Percentiles rank a stretch among this genome's conserved stretches.
These are phyloP conservation scores for Choristoneura fumiferana DNA, from an alignment of 1,140 invertebrate species.

Conservation along the genomic window DNA sequence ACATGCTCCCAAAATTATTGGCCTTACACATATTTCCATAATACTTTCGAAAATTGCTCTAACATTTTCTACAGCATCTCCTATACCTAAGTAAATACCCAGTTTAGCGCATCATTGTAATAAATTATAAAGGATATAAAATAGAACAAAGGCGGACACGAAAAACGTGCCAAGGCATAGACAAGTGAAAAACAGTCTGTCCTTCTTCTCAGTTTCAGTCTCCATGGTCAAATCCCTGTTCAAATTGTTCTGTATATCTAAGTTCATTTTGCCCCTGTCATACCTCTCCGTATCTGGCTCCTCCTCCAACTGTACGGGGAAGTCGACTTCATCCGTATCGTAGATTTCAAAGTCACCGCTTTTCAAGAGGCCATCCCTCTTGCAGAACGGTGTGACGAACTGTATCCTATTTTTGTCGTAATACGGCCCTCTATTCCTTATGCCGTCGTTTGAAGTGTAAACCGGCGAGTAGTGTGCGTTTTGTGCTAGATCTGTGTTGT, in stretches of 20 bases:
- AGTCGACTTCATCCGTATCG: slow-evolving; percentile 68
- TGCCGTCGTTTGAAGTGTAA: slow-evolving; percentile 38
- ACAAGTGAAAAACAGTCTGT: slow-evolving; percentile 64
- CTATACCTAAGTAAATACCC: slow-evolving; percentile 3
- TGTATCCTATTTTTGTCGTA: slow-evolving; percentile 61
- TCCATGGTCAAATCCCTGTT: slow-evolving; percentile 45
- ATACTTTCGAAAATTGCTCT: slow-evolving; percentile 7
- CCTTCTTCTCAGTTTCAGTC: slow-evolving; percentile 45
- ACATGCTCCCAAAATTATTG: no score
- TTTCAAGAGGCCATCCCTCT: slow-evolving; percentile 46
- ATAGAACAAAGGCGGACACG: slow-evolving; percentile 83
- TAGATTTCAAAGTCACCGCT: slow-evolving; percentile 64
- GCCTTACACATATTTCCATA: neutral
- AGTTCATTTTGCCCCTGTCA: slow-evolving; percentile 70
- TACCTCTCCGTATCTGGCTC: slow-evolving; percentile 45
- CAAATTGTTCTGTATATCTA: slow-evolving; percentile 69
- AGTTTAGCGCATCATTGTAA: slow-evolving; percentile 2
- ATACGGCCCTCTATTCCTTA: slow-evolving; percentile 56
- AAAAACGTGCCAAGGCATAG: slow-evolving; percentile 80
- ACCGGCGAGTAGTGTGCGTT: slow-evolving; percentile 49
- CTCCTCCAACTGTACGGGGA: slow-evolving; percentile 38
- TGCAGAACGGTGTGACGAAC: slow-evolving; percentile 67
- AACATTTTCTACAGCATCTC: neutral
- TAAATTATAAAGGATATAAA: slow-evolving; percentile 84
- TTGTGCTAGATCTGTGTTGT: slow-evolving; percentile 38